Evolutionary conservation across 1,140 invertebrate species (phyloP).

Genomic region (Cydia strobilella): DNA sequence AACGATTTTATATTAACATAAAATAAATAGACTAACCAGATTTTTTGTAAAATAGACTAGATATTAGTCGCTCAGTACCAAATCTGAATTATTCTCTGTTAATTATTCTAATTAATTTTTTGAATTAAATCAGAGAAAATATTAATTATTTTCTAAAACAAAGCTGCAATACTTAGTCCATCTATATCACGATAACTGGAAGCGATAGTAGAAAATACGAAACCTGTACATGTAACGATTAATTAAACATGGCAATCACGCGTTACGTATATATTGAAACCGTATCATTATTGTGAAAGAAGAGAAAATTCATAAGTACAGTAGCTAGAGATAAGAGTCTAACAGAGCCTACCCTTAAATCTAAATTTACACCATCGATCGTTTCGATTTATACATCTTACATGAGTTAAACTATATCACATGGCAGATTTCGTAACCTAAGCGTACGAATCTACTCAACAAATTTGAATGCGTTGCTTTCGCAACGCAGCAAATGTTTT

Average conservation of each 20-base stretch:
- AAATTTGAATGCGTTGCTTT: conserved; percentile 18
- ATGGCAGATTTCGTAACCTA: conserved; percentile 24
- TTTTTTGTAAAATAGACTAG: not conserved
- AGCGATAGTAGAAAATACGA: not conserved
- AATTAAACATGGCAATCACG: conserved; percentile 23
- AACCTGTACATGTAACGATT: not conserved
- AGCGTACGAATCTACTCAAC: not conserved
- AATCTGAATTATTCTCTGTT: not conserved
- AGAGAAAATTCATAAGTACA: conserved; percentile 38
- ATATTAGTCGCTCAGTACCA: not conserved
- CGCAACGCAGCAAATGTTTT: conserved; percentile 24
- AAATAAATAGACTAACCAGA: not conserved
- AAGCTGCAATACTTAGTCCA: not conserved
- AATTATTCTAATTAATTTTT: not conserved
- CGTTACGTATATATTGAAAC: conserved; percentile 45
- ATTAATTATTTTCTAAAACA: not conserved
- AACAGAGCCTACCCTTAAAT: conserved; percentile 39
- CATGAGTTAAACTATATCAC: conserved; percentile 24
- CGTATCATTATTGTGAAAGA: conserved; percentile 38
- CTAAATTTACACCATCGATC: conserved; percentile 43
- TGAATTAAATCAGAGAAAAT: not conserved
- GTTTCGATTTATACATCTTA: conserved; percentile 42
- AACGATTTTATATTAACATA: not conserved
- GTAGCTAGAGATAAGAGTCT: conserved; percentile 34
- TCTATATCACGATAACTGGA: not conserved